Percentiles rank a stretch among this genome's conserved stretches.
phyloP scores from a whole-genome alignment of 2,888 invertebrate genomes.

The Bimastos eiseni region DNA sequence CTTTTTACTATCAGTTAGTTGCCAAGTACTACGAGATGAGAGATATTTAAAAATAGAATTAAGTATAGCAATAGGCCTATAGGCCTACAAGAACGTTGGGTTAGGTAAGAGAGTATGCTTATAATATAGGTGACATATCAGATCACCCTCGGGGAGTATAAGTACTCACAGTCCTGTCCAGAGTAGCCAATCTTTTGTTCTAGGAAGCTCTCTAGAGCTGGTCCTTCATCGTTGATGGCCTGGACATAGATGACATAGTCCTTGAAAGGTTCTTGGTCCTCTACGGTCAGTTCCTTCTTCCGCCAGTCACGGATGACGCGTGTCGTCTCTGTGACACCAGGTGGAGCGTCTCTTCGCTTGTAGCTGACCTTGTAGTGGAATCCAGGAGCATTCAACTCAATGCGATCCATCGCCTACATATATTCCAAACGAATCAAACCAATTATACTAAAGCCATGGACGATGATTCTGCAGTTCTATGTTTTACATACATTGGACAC shows the following conservation, averaged over 20 bases:
- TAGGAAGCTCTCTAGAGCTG: conserved; percentile 70
- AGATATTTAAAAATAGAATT: too few species aligned
- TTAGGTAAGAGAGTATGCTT: too few species aligned
- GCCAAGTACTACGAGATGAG: too few species aligned
- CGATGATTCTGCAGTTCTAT: neutral
- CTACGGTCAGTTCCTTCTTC: conserved; percentile 71
- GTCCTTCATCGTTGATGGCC: conserved; percentile 85
- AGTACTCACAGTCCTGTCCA: conserved; percentile 23
- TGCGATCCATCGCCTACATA: conserved; percentile 83
- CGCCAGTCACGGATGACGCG: conserved; percentile 79
- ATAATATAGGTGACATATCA: too few species aligned
- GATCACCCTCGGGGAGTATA: neutral
- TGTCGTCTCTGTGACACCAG: conserved; percentile 63
- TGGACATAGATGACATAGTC: conserved; percentile 86
- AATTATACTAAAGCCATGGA: neutral
- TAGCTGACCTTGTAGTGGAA: conserved; percentile 89
- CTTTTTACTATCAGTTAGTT: too few species aligned
- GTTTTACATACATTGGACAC: too few species aligned
- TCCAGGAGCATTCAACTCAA: conserved; percentile 91
- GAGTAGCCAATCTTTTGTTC: conserved; percentile 25
- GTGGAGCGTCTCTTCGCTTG: conserved; percentile 67
- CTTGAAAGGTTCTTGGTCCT: conserved; percentile 80
- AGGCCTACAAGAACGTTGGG: too few species aligned
- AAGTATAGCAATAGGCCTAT: too few species aligned
- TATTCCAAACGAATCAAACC: neutral